Base-by-base conservation (phyloP, 2,113 vertebrate species). In the Clupea harengus region DNA sequence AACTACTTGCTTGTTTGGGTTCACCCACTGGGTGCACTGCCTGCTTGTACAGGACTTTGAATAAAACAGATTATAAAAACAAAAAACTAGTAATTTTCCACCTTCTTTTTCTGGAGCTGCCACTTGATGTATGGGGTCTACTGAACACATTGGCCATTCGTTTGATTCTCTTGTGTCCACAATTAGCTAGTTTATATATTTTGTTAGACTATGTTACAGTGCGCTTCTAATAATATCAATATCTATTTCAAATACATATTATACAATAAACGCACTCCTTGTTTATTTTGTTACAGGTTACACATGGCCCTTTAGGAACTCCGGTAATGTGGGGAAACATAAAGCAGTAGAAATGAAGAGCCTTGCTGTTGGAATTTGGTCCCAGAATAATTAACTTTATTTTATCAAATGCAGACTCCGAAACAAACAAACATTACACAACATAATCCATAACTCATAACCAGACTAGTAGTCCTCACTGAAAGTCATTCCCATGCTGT, bases 321-420 rank as follows among this genome's bases (percentile, higher is more conserved):
- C 54, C 0, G 22, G 22, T 60, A 11, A 20, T 5, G 17, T 4
- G 4, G 15, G n/a, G 1, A 44, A 17, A 15, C 28, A 78, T 3
- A 15, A 13, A 32, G 44, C 25, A 78, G 9, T 4, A 17, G 18
- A 85, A 80, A 83, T 39, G 44, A 50, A 13, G 18, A 17, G 11
- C 25, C 18, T 54, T 32, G 52, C 67, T 18, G n/a, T 83, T 60
- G 32, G 15, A 39, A 45, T 92, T 94, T 95, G 93, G 92, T 95
- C 94, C 95, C 94, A 94, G 91, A 93, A 95, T 92, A 92, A 92
- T 85, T 91, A 2, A 25, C 89, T 97, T 97, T 97, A 96, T 95
- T 95, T 95, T 95, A 95, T 95, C 96, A 95, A 93, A 93, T 95
- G 95, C 95, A 95, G 94, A 96, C 91, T 86, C 83, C 94, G 90